Evolutionary conservation across 2,888 invertebrate genomes (phyloP), one percentile per base, ranked within the genome.

Genomic region (Trichopria drosophilae): DNA sequence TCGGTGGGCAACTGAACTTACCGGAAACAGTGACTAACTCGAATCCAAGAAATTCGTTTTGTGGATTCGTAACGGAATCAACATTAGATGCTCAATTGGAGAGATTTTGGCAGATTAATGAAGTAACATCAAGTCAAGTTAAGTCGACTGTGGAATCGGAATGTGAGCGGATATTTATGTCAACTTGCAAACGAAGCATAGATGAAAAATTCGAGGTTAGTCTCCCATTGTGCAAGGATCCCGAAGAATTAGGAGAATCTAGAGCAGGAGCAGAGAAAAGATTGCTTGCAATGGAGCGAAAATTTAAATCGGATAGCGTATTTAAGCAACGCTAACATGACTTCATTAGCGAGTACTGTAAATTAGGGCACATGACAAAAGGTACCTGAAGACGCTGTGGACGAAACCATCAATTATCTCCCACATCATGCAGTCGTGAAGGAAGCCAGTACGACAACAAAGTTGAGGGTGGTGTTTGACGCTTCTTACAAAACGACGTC

Each of bases 181-280:
- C 36, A 32, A 50, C 32, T 18, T 13, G 24, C 6, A 28, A n/a
- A 6, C 35, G 57, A 23, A 35, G 43, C n/a, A 6, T 12, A 9
- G 20, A 41, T 2, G 59, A 60, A 2, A 31, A 45, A 44, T 60
- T 56, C 36, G 20, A 47, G n/a, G 59, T 60, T 2, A 32, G 45
- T 1, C 44, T 62, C 3, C 59, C 56, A 7, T 57, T 58, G 31
- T 35, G 37, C 37, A 19, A 29, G n/a, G 13, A 34, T 1, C 29
- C 32, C 2, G 12, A 9, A 1, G 5, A 19, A 12, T 18, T 58
- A 19, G 58, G 53, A 1, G 50, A 47, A n/a, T 53, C 55, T 4
- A 19, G 39, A 9, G 15, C 15, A 3, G n/a, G 9, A 7, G 58
- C 57, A 12, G 3, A 43, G 16, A 44, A 35, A 39, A 23, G 47